Base-by-base conservation (phyloP, 2,113 vertebrate genomes). In the Leptobrachium ailaonicum region DNA sequence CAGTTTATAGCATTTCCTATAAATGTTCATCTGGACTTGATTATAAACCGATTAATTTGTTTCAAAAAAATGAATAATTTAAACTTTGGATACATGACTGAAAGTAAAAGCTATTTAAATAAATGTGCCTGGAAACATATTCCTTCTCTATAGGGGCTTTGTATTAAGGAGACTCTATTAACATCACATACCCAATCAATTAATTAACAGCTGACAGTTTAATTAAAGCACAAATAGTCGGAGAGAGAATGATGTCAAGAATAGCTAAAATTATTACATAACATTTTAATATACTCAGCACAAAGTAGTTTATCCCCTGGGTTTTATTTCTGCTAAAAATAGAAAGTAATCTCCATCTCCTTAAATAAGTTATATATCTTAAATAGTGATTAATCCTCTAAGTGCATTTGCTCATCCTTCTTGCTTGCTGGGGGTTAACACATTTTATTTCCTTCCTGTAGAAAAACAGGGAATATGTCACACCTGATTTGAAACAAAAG, bases 151-250 rank as follows among this genome's bases (percentile, higher is more conserved):
- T 64, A 64, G 42, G 73, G 60, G 58, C 44, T 73, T 72, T 79
- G 70, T 66, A 79, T 66, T 44, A 79, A 66, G 62, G 56, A 53
- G 41, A 44, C 45, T 50, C 32, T 66, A 79, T 73, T 79, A 79
- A 71, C 71, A 47, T 79, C 77, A 64, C 70, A 66, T 72, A 41
- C 62, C 62, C 77, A 79, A 79, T 79, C 77, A 79, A 79, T 79
- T 79, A 50, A 79, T 73, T 79, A 79, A 73, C 69, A 41, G 45
- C 71, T 79, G 77, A 79, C 77, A 79, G 62, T 79, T 79, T 79
- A 79, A 79, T 79, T 79, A 79, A 79, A 47, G 12, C 62, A 66
- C 77, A 72, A 73, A 73, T 73, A 72, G 76, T 63, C 10, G 20
- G 20, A 64, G 53, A 64, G 41, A 73, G 71, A 73, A 66, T 73